These are phyloP conservation scores for Montipora capitata DNA, from an alignment of 92 coral and sea anemone genomes.

Conservation along the genomic window DNA sequence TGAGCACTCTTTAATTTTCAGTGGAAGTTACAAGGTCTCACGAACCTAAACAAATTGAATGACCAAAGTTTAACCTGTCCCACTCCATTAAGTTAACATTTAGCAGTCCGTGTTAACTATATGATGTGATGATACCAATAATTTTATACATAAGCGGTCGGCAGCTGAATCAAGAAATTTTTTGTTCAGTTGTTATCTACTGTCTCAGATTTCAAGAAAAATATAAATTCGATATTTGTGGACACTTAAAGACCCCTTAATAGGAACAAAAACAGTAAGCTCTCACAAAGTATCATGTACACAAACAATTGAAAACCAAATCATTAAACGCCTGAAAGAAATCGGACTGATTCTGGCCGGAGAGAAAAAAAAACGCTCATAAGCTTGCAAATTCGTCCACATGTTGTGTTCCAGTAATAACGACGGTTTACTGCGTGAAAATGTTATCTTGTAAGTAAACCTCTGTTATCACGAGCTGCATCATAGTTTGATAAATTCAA, in stretches of 20 bases:
- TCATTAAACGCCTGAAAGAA: neutral
- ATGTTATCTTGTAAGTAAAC: neutral
- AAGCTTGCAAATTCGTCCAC: neutral
- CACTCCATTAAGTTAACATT: neutral
- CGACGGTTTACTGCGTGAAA: constrained; percentile 16
- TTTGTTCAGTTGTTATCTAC: constrained; percentile 3
- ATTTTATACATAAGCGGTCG: neutral
- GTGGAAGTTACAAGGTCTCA: constrained; percentile 8
- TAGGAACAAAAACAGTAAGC: constrained; percentile 24
- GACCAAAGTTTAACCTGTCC: neutral
- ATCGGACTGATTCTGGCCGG: neutral
- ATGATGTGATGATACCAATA: constrained; percentile 12
- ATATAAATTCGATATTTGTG: constrained; percentile 11
- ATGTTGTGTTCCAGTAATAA: constrained; percentile 3
- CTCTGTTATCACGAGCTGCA: constrained; percentile 19
- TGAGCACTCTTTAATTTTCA: neutral
- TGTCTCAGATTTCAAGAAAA: constrained; percentile 48
- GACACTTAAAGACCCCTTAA: constrained; percentile 24
- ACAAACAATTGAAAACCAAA: constrained; percentile 21
- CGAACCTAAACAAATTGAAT: constrained; percentile 13
- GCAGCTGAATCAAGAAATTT: constrained; percentile 4
- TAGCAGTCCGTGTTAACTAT: constrained; percentile 47
- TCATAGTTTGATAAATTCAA: constrained; percentile 31
- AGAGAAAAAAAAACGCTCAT: constrained; percentile 23
- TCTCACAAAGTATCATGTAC: neutral